Evolutionary conservation across 2,113 vertebrate species (phyloP), one percentile per base, ranked within the genome.

Genomic region (Vanacampus margaritifer): DNA sequence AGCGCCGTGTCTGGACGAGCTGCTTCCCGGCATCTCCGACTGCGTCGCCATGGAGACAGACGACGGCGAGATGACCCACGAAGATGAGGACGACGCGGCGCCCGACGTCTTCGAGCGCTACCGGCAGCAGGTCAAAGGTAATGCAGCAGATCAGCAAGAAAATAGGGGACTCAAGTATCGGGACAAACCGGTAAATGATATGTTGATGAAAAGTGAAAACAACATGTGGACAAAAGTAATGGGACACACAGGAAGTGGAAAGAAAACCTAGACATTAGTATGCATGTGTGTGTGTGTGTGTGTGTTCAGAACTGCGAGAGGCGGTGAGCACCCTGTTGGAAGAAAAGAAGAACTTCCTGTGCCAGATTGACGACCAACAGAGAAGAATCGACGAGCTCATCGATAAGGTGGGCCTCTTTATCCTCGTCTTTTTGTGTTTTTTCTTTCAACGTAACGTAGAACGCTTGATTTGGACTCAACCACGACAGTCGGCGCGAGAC

Each of bases 91-190:
- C 6, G 53, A 56, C 0, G 5, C 53, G 7, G 13, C 1, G 53
- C 24, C 89, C 0, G 91, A 93, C 74, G 76, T 81, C 51, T 92
- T 90, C 69, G 70, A 75, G 0, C 91, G 90, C 76, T 91, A 91
- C 79, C 91, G 92, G 17, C 91, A 89, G n/a, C 92, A 92, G 79
- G 89, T 91, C 69, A 92, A 92, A 92, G 92, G 92, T 93, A 14
- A 39, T 1, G 14, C 6, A 3, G 14, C n/a, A 54, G 11, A 54
- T n/a, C 51, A 26, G 51, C 10, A 54, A 26, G 11, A 51, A 51
- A 51, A 51, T 51, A 16, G 8, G 3, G 21, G 21, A 32, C 28
- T 32, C 28, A 32, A 32, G 4, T 32, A 32, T 32, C 28, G 28
- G 28, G 28, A n/a, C n/a, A n/a, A n/a, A n/a, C n/a, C n/a, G n/a